Conservation (phyloP, 2,888 invertebrate species). For the Polyploca ridens region DNA sequence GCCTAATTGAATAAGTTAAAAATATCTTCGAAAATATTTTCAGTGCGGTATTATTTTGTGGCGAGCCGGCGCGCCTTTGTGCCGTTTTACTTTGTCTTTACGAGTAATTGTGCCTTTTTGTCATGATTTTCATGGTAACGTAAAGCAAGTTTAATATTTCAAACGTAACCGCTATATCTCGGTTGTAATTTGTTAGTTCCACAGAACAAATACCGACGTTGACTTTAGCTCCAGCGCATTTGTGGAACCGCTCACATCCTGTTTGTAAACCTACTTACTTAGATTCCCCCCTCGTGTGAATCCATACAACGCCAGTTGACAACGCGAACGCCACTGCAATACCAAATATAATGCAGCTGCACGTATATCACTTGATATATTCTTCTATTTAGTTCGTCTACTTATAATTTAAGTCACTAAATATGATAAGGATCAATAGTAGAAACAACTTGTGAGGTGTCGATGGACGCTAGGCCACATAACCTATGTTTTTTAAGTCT, state of each 20-base stretch:
- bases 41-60: conserved; percentile 3
- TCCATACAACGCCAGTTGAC: conserved; percentile 36
- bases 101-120: conserved; percentile 9
- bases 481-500: too few species aligned
- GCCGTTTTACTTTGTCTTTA: conserved; percentile 8
- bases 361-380: too few species aligned
- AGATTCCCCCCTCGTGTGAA: conserved; percentile 49
- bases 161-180: conserved; percentile 38
- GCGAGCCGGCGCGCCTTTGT: not conserved
- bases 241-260: conserved; percentile 47
- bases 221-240: conserved; percentile 51
- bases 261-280: conserved; percentile 51
- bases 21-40: not conserved
- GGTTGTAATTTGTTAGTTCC: conserved; percentile 49
- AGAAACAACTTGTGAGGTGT: too few species aligned
- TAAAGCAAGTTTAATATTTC: conserved; percentile 38
- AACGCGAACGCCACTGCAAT: conserved; percentile 12
- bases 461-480: too few species aligned
- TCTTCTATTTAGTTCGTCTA: not conserved
- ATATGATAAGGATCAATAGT: too few species aligned
- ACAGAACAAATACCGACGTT: conserved; percentile 46
- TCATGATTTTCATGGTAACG: conserved; percentile 10
- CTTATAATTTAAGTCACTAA: not conserved
- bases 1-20: not conserved
- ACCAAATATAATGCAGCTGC: not conserved